Conservation (phyloP, 2,797 vertebrate genomes). For the Nannoperca obscura region DNA sequence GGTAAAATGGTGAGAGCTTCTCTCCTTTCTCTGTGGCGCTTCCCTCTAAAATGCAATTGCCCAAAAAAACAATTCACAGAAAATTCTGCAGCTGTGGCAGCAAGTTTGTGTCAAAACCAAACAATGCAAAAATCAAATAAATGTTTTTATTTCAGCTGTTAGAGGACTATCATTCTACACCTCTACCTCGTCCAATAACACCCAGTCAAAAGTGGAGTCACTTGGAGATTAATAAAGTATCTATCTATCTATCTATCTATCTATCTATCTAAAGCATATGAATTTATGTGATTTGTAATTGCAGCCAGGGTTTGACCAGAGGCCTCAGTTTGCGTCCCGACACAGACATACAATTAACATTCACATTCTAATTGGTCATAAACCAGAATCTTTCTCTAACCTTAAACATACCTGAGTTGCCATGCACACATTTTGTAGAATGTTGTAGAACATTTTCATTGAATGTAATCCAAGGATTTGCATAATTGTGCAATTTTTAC, state of each 20-base stretch:
- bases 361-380: no score
- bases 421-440: no score
- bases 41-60: not conserved
- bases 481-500: no score
- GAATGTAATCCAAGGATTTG: no score
- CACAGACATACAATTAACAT: no score
- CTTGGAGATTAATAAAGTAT: no score
- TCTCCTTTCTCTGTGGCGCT: not conserved
- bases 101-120: constrained; percentile 28
- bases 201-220: no score
- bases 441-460: no score
- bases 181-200: not conserved
- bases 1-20: constrained; percentile 1
- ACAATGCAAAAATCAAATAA: not conserved
- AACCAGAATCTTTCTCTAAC: no score
- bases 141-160: not conserved
- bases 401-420: no score
- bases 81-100: constrained; percentile 1
- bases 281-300: not conserved
- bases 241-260: no score
- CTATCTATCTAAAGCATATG: not conserved
- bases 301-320: not conserved
- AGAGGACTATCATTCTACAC: not conserved
- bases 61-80: not conserved
- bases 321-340: no score